These are phyloP conservation scores for Leucozona laternaria DNA, from an alignment of 2,888 invertebrate species.

Conservation along the genomic window DNA sequence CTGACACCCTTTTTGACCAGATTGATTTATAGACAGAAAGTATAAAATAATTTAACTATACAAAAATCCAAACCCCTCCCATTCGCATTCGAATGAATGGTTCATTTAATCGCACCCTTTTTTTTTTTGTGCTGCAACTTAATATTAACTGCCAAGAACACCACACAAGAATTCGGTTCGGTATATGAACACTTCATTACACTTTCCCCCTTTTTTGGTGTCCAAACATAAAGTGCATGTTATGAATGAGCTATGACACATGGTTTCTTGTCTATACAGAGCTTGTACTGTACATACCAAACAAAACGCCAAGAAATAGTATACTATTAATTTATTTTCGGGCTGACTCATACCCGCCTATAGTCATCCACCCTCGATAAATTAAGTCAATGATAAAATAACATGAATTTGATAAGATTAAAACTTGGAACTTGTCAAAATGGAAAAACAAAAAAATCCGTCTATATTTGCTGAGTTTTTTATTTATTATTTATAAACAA, in stretches of 20 bases:
- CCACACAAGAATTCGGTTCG: slow-evolving; percentile 31
- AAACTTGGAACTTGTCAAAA: background rate
- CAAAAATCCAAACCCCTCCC: slow-evolving; percentile 12
- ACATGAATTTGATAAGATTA: slow-evolving; percentile 38
- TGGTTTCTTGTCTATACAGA: slow-evolving; percentile 33
- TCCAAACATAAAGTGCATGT: slow-evolving; percentile 25
- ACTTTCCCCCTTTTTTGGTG: slow-evolving; percentile 7
- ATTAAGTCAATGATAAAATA: slow-evolving; percentile 25
- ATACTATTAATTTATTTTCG: slow-evolving; percentile 3
- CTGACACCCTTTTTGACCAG: slow-evolving; percentile 17
- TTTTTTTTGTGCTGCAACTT: slow-evolving; percentile 20
- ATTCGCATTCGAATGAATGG: slow-evolving; percentile 10
- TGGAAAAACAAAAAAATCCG: background rate
- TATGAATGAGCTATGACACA: slow-evolving; percentile 58
- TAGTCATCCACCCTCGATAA: slow-evolving; percentile 31
- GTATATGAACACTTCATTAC: slow-evolving; percentile 52
- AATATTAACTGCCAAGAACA: slow-evolving; percentile 22
- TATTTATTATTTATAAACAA: background rate
- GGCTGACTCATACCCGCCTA: slow-evolving; percentile 30
- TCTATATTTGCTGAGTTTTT: slow-evolving; percentile 13
- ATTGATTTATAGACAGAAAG: slow-evolving; percentile 21
- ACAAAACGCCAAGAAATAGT: slow-evolving; percentile 15
- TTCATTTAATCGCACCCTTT: slow-evolving; percentile 62
- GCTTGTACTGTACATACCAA: background rate
- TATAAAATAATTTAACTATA: background rate